A percentile compares a stretch with the other conserved stretches of the same genome.
These are phyloP conservation scores for Elgaria multicarinata DNA, from an alignment of 2,113 vertebrate genomes.

Conservation along the genomic window DNA sequence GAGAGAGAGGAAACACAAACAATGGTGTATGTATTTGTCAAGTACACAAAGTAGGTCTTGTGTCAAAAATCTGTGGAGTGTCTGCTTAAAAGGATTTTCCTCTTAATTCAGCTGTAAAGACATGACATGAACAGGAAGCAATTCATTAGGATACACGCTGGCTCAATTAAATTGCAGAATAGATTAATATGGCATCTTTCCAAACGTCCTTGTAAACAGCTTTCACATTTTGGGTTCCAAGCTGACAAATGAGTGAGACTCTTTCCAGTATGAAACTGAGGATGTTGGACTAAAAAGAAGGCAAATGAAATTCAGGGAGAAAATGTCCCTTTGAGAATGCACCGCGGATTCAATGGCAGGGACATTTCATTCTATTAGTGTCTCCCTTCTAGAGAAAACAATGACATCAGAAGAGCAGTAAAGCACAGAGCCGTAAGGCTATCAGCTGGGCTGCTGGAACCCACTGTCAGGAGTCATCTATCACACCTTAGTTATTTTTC, in stretches of 20 bases:
- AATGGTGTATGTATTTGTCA: not conserved
- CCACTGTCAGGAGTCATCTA: conserved; percentile 10
- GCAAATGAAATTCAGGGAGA: not conserved
- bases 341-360: not conserved
- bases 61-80: conserved; percentile 34
- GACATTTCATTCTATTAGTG: conserved; percentile 39
- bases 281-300: conserved; percentile 12
- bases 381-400: conserved; percentile 23
- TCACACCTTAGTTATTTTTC: conserved; percentile 36
- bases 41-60: not conserved
- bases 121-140: conserved; percentile 55
- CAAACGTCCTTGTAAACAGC: conserved; percentile 54
- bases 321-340: not conserved
- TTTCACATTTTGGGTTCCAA: conserved; percentile 52
- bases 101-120: conserved; percentile 65
- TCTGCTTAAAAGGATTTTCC: conserved; percentile 60
- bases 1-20: not conserved
- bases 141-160: conserved; percentile 50
- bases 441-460: conserved; percentile 9
- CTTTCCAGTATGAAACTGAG: not conserved
- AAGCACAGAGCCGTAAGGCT: conserved; percentile 8
- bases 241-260: conserved; percentile 6
- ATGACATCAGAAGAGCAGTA: conserved; percentile 25
- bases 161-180: conserved; percentile 59
- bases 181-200: conserved; percentile 28